phyloP scores from a whole-genome alignment of 2,888 invertebrate species.

The Parnassius glacialis region DNA sequence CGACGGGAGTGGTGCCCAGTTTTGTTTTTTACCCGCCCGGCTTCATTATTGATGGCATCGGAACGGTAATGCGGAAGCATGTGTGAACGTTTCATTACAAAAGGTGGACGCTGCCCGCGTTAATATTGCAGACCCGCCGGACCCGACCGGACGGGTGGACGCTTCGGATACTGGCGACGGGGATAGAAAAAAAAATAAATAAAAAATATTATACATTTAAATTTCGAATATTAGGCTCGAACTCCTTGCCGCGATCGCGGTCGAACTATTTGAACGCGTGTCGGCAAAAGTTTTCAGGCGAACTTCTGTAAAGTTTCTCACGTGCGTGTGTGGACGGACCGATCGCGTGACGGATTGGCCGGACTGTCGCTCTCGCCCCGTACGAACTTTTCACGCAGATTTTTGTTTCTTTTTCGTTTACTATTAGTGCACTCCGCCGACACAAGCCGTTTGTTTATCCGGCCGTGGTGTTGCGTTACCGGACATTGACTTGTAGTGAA shows the following conservation, averaged over 20 bases:
- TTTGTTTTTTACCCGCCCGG: constrained; percentile 81
- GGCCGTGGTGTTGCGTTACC: constrained; percentile 45
- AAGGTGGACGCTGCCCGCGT: constrained; percentile 79
- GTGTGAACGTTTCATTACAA: constrained; percentile 81
- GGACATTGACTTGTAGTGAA: constrained; percentile 67
- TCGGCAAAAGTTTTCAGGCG: constrained; percentile 56
- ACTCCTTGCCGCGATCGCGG: constrained; percentile 34
- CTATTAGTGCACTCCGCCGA: constrained; percentile 53
- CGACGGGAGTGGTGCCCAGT: constrained; percentile 77
- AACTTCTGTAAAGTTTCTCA: constrained; percentile 66
- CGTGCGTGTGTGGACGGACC: constrained; percentile 67
- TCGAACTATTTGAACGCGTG: constrained; percentile 44
- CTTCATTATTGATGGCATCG: constrained; percentile 82
- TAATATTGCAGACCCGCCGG: constrained; percentile 79
- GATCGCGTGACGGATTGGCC: constrained; percentile 53
- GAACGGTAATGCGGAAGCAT: constrained; percentile 81
- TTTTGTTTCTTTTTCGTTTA: constrained; percentile 32
- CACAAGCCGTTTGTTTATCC: constrained; percentile 50
- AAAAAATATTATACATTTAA: constrained; percentile 49
- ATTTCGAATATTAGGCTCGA: constrained; percentile 10
- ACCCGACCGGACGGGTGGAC: constrained; percentile 78
- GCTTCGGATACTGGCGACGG: constrained; percentile 45
- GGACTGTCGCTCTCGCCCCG: constrained; percentile 46
- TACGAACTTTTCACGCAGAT: constrained; percentile 37
- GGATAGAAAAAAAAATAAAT: constrained; percentile 45